Evolutionary conservation across 2,113 vertebrate genomes (phyloP).

Genomic region (Tiliqua scincoides): DNA sequence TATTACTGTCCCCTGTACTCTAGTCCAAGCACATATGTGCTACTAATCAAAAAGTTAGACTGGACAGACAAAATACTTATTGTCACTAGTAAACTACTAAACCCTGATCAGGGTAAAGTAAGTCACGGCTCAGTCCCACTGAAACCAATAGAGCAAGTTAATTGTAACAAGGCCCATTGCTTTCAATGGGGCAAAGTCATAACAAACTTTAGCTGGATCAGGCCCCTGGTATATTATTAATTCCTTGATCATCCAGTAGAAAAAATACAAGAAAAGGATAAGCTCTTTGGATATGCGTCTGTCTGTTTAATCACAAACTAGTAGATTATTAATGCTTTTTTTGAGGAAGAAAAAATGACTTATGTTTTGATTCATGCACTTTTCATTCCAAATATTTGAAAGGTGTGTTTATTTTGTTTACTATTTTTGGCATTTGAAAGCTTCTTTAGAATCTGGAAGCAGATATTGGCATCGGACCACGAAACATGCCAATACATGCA

Average conservation of each 20-base stretch:
- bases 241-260: neutral
- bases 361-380: neutral
- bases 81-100: neutral
- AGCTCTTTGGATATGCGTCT: neutral
- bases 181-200: neutral
- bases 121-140: no score
- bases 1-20: neutral
- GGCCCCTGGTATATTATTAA: neutral
- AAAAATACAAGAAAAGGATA: neutral
- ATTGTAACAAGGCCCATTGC: neutral
- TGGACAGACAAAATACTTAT: neutral
- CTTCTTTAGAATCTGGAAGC: neutral
- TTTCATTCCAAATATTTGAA: neutral
- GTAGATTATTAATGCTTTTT: neutral
- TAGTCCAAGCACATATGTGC: neutral
- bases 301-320: neutral
- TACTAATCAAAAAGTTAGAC: neutral
- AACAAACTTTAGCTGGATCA: neutral
- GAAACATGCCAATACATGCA: neutral
- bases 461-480: neutral
- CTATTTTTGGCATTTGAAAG: neutral
- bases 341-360: neutral
- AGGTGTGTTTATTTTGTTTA: neutral
- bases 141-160: neutral
- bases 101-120: neutral